Percentiles rank a stretch among this genome's conserved stretches.
Conservation (phyloP, 2,113 vertebrate species). For the Passer montanus region DNA sequence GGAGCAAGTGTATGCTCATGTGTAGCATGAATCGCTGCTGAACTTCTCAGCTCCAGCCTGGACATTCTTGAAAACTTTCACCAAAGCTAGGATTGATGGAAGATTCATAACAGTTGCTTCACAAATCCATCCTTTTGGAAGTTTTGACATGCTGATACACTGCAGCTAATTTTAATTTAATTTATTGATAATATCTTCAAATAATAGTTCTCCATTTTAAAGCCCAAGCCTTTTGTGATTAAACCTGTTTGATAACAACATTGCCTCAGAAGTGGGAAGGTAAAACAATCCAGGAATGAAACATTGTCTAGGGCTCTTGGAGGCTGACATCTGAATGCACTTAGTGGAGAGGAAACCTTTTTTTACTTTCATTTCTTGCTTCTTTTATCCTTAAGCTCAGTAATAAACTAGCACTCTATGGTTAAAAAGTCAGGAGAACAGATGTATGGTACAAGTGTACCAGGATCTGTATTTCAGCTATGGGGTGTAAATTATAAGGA, state of each 20-base stretch:
- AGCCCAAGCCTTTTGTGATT: conserved; percentile 6
- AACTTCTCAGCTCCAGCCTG: not conserved
- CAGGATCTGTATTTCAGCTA: conserved; percentile 62
- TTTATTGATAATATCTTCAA: conserved; percentile 16
- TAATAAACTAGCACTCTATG: conserved; percentile 85
- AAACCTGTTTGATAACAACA: conserved; percentile 48
- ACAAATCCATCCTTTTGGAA: conserved; percentile 10
- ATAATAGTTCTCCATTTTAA: not conserved
- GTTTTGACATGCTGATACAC: not conserved
- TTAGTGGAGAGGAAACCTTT: conserved; percentile 75
- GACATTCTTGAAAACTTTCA: not conserved
- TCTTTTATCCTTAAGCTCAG: conserved; percentile 85
- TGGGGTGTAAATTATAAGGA: conserved; percentile 39
- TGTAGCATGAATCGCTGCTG: not conserved
- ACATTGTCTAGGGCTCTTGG: not conserved
- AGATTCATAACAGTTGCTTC: not conserved
- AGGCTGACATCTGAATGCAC: conserved; percentile 81
- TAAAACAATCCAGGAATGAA: conserved; percentile 47
- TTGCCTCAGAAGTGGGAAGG: conserved; percentile 26
- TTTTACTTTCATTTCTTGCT: conserved; percentile 78
- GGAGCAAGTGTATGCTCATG: not conserved
- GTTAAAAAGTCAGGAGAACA: conserved; percentile 84
- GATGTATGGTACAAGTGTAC: conserved; percentile 71
- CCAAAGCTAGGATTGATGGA: not conserved
- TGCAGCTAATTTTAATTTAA: not conserved